These are phyloP conservation scores for Archilochus colubris DNA, from an alignment of 2,113 vertebrate genomes.

Conservation along the genomic window DNA sequence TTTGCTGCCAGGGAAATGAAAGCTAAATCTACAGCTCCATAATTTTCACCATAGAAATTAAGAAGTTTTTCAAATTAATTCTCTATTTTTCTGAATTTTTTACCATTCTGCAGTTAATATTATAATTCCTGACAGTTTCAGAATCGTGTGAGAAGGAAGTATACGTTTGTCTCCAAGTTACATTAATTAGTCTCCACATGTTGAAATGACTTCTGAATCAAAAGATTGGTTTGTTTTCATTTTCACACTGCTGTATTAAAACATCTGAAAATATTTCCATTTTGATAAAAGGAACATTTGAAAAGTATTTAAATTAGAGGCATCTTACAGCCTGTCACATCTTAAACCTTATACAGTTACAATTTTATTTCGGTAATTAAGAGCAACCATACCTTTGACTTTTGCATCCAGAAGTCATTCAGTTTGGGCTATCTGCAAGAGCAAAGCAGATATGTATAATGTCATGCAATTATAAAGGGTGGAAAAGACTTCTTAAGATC, in stretches of 20 bases:
- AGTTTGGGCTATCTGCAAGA: background rate
- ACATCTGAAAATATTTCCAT: slow-evolving; percentile 41
- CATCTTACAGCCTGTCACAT: slow-evolving; percentile 11
- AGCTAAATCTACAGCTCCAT: background rate
- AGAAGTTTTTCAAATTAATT: background rate
- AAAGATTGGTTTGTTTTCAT: slow-evolving; percentile 17
- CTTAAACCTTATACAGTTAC: background rate
- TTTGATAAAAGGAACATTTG: slow-evolving; percentile 45
- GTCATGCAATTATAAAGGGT: background rate
- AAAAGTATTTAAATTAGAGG: slow-evolving; percentile 47
- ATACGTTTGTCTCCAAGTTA: background rate
- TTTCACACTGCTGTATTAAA: slow-evolving; percentile 30
- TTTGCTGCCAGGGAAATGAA: background rate
- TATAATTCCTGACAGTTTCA: slow-evolving; percentile 25
- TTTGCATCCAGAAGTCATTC: background rate
- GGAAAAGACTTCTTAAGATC: no score
- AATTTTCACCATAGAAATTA: background rate
- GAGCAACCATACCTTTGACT: slow-evolving; percentile 21
- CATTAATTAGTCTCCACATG: background rate
- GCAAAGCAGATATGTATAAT: background rate
- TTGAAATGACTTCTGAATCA: slow-evolving; percentile 45
- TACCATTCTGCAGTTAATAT: background rate
- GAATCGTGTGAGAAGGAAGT: background rate
- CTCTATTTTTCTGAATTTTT: background rate
- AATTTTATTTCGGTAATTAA: background rate